Conservation (phyloP, 2,113 vertebrate species). For the Peromyscus californicus region DNA sequence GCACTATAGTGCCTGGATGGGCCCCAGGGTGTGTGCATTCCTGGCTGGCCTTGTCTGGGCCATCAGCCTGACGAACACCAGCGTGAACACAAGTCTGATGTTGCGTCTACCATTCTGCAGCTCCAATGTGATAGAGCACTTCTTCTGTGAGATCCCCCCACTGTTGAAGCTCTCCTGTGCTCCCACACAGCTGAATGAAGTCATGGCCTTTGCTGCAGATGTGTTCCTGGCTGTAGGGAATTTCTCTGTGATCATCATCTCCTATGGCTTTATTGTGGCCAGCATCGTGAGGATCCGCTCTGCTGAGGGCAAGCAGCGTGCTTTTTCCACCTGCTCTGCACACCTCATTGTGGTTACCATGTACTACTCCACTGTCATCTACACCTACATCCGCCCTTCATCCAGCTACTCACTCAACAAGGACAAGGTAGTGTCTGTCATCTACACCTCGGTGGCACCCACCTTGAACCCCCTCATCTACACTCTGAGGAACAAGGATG, state of each 20-base stretch:
- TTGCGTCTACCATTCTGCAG: background rate
- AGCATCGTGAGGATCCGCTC: background rate
- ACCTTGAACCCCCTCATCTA: conserved; percentile 57
- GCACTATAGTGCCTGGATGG: conserved; percentile 62
- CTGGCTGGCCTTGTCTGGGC: background rate
- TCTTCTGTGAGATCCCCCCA: conserved; percentile 58
- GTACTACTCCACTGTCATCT: conserved; percentile 64
- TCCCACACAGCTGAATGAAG: background rate
- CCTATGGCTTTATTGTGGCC: background rate
- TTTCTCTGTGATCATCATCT: background rate
- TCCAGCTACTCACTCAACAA: conserved; percentile 61
- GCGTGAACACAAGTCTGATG: background rate
- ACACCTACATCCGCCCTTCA: conserved; percentile 63
- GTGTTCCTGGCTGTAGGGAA: background rate
- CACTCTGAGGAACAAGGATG: conserved; percentile 54
- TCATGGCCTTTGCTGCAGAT: background rate
- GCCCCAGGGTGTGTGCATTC: background rate
- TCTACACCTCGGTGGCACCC: conserved; percentile 74
- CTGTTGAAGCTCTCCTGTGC: conserved; percentile 45
- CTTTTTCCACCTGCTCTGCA: conserved; percentile 34
- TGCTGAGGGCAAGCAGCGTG: background rate
- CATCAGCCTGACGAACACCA: background rate
- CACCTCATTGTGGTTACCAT: conserved; percentile 20
- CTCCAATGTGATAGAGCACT: background rate
- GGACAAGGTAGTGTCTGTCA: conserved; percentile 69